Conservation (phyloP, 1,140 invertebrate species). For the Parasteatoda tepidariorum region DNA sequence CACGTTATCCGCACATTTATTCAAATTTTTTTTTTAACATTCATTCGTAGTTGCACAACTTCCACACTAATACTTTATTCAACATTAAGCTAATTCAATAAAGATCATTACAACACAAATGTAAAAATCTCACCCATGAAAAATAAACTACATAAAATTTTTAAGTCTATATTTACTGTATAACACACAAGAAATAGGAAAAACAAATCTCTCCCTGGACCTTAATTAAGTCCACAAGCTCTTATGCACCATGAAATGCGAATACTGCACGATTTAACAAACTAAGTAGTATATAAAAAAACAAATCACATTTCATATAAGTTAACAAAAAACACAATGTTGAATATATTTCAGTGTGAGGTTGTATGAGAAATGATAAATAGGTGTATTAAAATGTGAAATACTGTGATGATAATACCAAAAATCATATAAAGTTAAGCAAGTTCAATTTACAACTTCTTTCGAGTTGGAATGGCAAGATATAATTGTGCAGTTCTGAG, state of each 20-base stretch:
- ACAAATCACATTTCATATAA: neutral
- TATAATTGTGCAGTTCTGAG: slow-evolving; percentile 19
- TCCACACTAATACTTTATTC: slow-evolving; percentile 54
- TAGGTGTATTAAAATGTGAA: slow-evolving; percentile 23
- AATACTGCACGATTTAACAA: slow-evolving; percentile 16
- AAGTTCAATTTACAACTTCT: slow-evolving; percentile 15
- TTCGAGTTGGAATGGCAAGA: slow-evolving; percentile 2
- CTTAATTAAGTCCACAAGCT: neutral
- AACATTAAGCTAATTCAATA: slow-evolving; percentile 3
- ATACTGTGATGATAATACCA: neutral
- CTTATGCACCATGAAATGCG: neutral
- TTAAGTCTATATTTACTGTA: slow-evolving; percentile 1
- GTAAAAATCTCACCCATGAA: neutral
- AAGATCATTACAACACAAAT: neutral
- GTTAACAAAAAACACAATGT: slow-evolving; percentile 19
- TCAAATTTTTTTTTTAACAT: slow-evolving; percentile 15
- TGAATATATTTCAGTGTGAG: slow-evolving; percentile 24
- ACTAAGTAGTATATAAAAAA: slow-evolving; percentile 37
- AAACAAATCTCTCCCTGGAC: neutral
- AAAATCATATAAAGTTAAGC: slow-evolving; percentile 6
- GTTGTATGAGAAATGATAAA: slow-evolving; percentile 27
- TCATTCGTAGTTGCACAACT: slow-evolving; percentile 2
- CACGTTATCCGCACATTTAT: slow-evolving; percentile 11
- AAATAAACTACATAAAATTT: neutral
- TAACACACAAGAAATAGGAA: slow-evolving; percentile 16